Percentiles rank a stretch among this genome's conserved stretches.
Evolutionary conservation across 2,888 invertebrate species (phyloP).

Genomic region (Vannuccia rotundouncinata): DNA sequence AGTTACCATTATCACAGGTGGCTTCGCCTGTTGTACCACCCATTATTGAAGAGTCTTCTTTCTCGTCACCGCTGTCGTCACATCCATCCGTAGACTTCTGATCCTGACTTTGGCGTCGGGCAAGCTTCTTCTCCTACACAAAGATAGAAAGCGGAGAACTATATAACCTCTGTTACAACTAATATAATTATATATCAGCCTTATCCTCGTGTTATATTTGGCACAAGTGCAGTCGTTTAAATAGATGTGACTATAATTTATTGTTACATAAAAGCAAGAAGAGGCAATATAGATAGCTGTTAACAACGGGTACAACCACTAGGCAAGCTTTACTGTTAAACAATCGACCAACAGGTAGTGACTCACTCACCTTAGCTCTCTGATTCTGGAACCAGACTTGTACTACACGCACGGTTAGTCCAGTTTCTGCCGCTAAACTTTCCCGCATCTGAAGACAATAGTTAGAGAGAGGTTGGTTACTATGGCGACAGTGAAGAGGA

Average conservation of each 20-base stretch:
- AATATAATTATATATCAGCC: too few species aligned
- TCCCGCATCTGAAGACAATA: slow-evolving; percentile 59
- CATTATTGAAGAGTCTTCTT: background rate
- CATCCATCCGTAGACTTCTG: background rate
- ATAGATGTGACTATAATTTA: too few species aligned
- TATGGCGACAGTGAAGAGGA: too few species aligned
- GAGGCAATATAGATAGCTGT: too few species aligned
- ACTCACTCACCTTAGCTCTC: slow-evolving; percentile 63
- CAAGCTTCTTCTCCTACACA: slow-evolving; percentile 33
- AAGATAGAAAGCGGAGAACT: too few species aligned
- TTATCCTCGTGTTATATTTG: too few species aligned
- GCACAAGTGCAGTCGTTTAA: too few species aligned
- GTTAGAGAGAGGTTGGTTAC: background rate
- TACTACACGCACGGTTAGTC: slow-evolving; percentile 90
- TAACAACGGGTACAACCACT: too few species aligned
- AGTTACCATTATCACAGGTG: slow-evolving; percentile 8
- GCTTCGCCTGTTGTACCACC: background rate
- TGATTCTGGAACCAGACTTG: slow-evolving; percentile 99
- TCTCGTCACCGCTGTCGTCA: background rate
- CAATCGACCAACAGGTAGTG: background rate
- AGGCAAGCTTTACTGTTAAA: too few species aligned
- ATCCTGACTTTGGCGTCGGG: slow-evolving; percentile 31
- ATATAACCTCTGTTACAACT: too few species aligned
- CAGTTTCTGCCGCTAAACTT: slow-evolving; percentile 96
- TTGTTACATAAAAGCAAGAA: too few species aligned